Base-by-base conservation (phyloP, 2,888 invertebrate genomes). In the Cacoxenus indagator region DNA sequence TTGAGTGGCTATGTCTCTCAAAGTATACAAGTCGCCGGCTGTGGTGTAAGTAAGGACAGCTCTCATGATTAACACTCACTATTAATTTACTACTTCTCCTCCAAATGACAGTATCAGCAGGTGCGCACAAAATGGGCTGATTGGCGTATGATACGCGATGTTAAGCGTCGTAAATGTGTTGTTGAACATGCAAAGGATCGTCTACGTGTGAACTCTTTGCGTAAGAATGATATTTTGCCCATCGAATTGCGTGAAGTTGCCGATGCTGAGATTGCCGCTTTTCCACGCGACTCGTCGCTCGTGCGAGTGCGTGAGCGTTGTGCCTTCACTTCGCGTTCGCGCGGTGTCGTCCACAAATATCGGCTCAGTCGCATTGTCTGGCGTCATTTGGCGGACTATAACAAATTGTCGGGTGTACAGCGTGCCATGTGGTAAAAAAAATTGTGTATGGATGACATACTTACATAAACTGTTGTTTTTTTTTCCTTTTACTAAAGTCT, bases 381-480 rank as follows among this genome's bases (percentile, higher is more conserved):
- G 91, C 91, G 98, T 72, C 92, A 95, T 84, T 89, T 97, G 71
- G 97, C 96, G 0, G 99, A 99, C 90, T 94, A 98, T 87, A 98
- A 98, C 88, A 94, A 95, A 87, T 87, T 99, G 46, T 91, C 95
- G 19, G 98, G 98, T 46, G 93, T 98, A 0, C 96, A 96, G 86
- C 91, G 98, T 86, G 96, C 98, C n/a, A 94, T 95, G 91, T 99
- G 98, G 98, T 88, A 87, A 69, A 19, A 2, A 1, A 31, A 31
- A 5, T 9, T 31, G 31, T 31, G 6, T 31, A 5, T 31, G 31
- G 0, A 9, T 5, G 31, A 31, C 5, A 31, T 31, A 31, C 31
- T 9, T 31, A 31, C 0, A 31, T 5, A 8, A 9, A 1, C 31
- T 1, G 6, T 31, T n/a, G n/a, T n/a, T n/a, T n/a, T n/a, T n/a